Percentiles rank a stretch among this genome's conserved stretches.
Conservation (phyloP, 2,888 invertebrate species). For the Drosophila mimetica region DNA sequence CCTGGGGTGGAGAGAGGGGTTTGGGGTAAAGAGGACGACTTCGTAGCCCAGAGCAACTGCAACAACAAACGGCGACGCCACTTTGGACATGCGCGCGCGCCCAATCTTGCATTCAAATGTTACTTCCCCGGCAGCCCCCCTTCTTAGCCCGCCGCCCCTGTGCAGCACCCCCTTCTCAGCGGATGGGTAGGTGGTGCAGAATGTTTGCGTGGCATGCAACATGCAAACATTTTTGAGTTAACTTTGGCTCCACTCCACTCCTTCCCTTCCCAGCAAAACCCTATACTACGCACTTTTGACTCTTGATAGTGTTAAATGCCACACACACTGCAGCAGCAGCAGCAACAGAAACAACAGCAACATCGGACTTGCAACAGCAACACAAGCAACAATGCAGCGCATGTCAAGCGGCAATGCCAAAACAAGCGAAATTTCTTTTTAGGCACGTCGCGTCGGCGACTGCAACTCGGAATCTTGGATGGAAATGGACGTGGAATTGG, state of each 20-base stretch:
- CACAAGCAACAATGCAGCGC: slow-evolving; percentile 52
- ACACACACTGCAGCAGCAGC: slow-evolving; percentile 59
- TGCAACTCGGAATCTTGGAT: slow-evolving; percentile 46
- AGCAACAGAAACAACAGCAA: slow-evolving; percentile 31
- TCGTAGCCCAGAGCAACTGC: slow-evolving; percentile 49
- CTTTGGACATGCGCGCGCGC: slow-evolving; percentile 76
- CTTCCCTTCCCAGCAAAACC: not conserved
- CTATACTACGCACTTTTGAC: slow-evolving; percentile 73
- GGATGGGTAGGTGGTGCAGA: slow-evolving; percentile 50
- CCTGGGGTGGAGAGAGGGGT: not conserved
- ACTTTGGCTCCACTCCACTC: slow-evolving; percentile 48
- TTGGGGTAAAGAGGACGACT: slow-evolving; percentile 43
- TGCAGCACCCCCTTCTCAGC: not conserved
- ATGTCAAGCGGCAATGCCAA: slow-evolving; percentile 67
- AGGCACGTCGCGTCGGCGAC: slow-evolving; percentile 69
- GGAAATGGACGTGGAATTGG: slow-evolving; percentile 34
- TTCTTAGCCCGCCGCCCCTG: not conserved
- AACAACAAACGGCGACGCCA: slow-evolving; percentile 50
- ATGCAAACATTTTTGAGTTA: slow-evolving; percentile 81
- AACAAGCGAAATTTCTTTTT: slow-evolving; percentile 72
- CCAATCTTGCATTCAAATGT: slow-evolving; percentile 79
- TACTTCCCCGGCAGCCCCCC: slow-evolving; percentile 26
- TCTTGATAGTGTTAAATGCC: slow-evolving; percentile 79
- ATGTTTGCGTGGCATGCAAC: slow-evolving; percentile 84
- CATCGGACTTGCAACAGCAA: slow-evolving; percentile 11